Evolutionary conservation across 53 echinoderm and acorn worm genomes (phyloP).

Genomic region (Mesocentrotus franciscanus): DNA sequence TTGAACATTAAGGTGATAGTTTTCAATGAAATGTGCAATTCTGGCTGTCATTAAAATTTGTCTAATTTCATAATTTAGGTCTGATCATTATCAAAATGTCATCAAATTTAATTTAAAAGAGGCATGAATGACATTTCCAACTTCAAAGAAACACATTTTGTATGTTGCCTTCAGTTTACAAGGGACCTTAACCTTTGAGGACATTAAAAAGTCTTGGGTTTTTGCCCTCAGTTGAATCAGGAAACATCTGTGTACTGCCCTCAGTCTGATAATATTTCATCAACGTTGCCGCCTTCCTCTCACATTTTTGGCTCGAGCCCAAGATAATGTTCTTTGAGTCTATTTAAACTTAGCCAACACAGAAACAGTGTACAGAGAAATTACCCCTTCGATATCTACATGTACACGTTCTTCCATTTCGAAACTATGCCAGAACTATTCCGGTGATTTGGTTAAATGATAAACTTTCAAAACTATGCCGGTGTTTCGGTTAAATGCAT

Average conservation of each 20-base stretch:
- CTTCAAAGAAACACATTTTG: background rate
- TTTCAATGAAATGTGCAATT: no score
- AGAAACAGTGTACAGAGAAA: background rate
- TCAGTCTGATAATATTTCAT: constrained; percentile 53
- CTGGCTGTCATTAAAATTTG: no score
- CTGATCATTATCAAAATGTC: background rate
- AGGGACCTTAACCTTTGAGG: background rate
- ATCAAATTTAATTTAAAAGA: background rate
- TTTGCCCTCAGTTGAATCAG: constrained; percentile 1
- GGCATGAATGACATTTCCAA: background rate
- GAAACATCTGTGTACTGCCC: constrained; percentile 54
- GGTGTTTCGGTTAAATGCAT: no score
- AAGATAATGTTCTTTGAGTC: constrained; percentile 19
- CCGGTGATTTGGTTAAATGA: no score
- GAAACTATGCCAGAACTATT: no score
- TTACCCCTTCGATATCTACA: background rate
- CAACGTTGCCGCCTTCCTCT: constrained; percentile 36
- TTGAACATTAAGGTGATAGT: no score
- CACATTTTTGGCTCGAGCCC: constrained; percentile 34
- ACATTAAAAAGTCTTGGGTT: background rate
- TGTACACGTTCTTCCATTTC: background rate
- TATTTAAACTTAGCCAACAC: background rate
- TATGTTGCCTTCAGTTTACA: background rate
- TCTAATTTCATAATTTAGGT: background rate
- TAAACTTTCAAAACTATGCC: no score